Conservation (phyloP, 2,797 vertebrate species). For the Cottoperca gobio region DNA sequence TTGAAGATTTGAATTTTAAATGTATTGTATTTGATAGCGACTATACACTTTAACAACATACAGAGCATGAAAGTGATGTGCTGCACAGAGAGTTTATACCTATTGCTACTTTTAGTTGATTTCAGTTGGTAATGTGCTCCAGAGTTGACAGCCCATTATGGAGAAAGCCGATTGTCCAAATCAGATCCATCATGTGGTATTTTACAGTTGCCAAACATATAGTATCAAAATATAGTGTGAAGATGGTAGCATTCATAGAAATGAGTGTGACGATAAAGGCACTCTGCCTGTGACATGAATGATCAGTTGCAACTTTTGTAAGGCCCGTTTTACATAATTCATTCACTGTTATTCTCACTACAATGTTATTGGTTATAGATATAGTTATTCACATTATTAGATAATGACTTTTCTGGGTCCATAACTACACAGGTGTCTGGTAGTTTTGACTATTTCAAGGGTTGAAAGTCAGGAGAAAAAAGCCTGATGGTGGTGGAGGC, state of each 20-base stretch:
- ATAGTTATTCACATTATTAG: background rate
- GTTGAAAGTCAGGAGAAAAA: background rate
- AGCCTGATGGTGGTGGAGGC: background rate
- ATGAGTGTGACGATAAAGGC: background rate
- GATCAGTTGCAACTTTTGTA: background rate
- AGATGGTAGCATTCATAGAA: background rate
- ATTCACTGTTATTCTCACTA: background rate
- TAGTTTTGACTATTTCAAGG: background rate
- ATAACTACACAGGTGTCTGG: background rate
- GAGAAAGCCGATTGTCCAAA: no score
- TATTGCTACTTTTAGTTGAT: no score
- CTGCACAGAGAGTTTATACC: no score
- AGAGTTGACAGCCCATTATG: no score
- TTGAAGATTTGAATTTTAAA: background rate
- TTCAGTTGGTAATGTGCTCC: no score
- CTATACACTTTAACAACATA: no score
- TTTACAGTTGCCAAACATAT: no score
- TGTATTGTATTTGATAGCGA: no score
- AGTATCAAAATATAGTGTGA: no score
- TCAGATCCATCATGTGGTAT: no score
- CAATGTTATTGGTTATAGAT: background rate
- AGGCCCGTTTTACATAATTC: background rate
- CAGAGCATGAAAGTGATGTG: no score
- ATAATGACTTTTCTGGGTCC: background rate
- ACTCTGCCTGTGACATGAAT: background rate